Percentiles rank a stretch among this genome's conserved stretches.
phyloP scores from a whole-genome alignment of 2,888 invertebrate species.

The Campoplex nolae region DNA sequence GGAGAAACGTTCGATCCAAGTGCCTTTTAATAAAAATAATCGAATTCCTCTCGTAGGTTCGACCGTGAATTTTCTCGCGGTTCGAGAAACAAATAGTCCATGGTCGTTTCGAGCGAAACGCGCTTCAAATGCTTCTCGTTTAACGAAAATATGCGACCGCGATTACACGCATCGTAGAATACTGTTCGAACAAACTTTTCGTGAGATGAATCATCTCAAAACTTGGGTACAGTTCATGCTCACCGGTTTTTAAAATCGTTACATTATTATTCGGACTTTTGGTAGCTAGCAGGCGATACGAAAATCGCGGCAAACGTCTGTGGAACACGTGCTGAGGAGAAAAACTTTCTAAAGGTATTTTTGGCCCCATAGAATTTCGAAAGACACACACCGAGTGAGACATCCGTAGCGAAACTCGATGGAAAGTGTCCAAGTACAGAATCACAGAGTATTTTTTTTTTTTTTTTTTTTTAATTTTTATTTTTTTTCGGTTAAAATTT shows the following conservation, averaged over 20 bases:
- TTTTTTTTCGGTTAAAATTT: not conserved
- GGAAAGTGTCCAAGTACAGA: not conserved
- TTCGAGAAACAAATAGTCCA: not conserved
- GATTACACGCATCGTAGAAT: not conserved
- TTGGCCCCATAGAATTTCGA: not conserved
- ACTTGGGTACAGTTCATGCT: not conserved
- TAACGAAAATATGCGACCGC: not conserved
- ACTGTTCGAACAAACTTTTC: not conserved
- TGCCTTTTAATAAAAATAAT: not conserved
- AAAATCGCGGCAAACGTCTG: constrained; percentile 41
- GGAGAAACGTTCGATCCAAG: not conserved
- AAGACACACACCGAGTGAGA: constrained; percentile 5
- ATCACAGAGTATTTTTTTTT: not conserved
- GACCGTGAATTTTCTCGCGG: not conserved
- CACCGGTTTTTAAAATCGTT: not conserved
- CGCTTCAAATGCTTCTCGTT: not conserved
- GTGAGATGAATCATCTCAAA: not conserved
- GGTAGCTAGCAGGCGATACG: not conserved
- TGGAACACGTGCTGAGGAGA: constrained; percentile 50
- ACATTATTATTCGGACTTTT: not conserved
- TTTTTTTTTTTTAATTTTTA: too few relatives aligned
- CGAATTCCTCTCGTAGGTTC: not conserved
- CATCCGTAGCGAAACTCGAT: not conserved
- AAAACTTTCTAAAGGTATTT: constrained; percentile 51
- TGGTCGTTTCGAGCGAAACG: not conserved